Evolutionary conservation across 2,113 vertebrate species (phyloP).

Genomic region (Carassius gibelio): DNA sequence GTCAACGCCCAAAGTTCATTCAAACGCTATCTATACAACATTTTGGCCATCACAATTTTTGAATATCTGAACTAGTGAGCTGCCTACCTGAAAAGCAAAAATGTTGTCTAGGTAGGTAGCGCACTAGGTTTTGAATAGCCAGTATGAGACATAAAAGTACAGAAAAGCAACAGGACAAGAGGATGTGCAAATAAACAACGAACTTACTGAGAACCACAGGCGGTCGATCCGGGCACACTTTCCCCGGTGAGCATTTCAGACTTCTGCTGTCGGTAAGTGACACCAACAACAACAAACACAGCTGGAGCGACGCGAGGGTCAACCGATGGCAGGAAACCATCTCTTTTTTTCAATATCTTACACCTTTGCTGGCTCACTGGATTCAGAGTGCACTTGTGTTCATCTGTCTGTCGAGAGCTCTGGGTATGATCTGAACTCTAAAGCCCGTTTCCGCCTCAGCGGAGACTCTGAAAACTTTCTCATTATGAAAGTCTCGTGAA

Average conservation of each 20-base stretch:
- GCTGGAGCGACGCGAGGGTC: constrained; percentile 50
- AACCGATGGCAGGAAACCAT: constrained; percentile 66
- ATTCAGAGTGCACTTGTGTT: not conserved
- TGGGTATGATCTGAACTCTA: not conserved
- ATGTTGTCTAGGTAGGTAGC: not conserved
- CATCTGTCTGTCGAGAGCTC: not conserved
- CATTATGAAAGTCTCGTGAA: no score
- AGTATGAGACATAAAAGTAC: no score
- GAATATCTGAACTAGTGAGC: no score
- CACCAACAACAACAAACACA: constrained; percentile 66
- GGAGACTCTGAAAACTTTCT: no score
- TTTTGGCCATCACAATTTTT: not conserved
- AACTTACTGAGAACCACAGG: constrained; percentile 80
- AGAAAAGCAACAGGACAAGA: not conserved
- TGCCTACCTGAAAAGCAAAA: not conserved
- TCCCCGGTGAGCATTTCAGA: constrained; percentile 54
- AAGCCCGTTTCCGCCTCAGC: no score
- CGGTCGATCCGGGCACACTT: constrained; percentile 61
- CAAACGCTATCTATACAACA: not conserved
- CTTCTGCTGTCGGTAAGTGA: constrained; percentile 56
- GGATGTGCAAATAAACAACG: not conserved
- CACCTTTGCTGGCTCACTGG: constrained; percentile 51
- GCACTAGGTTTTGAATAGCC: not conserved
- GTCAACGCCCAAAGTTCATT: not conserved
- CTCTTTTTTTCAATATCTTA: constrained; percentile 58